phyloP scores from a whole-genome alignment of 2,113 vertebrate species.

The Tragelaphus imberbis region DNA sequence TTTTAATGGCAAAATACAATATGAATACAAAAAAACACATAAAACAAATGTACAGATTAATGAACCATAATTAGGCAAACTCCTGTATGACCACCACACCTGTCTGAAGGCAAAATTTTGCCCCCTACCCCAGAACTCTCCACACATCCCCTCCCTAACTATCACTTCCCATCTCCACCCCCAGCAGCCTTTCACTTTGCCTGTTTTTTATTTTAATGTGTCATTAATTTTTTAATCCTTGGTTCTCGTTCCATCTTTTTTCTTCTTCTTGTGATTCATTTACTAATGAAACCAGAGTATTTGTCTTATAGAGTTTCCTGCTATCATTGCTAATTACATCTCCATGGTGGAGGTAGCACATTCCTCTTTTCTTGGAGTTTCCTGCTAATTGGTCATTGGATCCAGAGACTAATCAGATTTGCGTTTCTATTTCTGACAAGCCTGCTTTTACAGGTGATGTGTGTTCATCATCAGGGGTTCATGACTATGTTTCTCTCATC shows the following conservation, averaged over 20 bases:
- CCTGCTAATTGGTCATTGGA: not conserved
- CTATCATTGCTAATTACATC: not conserved
- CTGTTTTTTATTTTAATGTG: not conserved
- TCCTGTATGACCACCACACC: no score
- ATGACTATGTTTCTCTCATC: not conserved
- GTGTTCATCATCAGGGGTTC: not conserved
- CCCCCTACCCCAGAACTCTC: not conserved
- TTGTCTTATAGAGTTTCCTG: not conserved
- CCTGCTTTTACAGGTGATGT: not conserved
- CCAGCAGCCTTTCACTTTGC: not conserved
- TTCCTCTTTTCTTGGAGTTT: not conserved
- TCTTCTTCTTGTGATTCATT: not conserved
- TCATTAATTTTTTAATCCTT: not conserved
- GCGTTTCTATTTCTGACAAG: not conserved
- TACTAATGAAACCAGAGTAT: not conserved
- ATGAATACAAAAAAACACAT: not conserved
- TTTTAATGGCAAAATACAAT: not conserved
- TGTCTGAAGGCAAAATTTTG: not conserved
- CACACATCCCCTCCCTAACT: accelerated
- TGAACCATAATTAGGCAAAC: not conserved
- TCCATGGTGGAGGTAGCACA: not conserved
- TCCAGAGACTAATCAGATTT: not conserved
- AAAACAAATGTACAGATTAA: not conserved
- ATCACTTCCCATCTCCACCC: no score
- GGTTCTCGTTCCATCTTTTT: not conserved